Evolutionary conservation across 2,113 vertebrate species (phyloP).

Genomic region (Oreocharis arfaki): DNA sequence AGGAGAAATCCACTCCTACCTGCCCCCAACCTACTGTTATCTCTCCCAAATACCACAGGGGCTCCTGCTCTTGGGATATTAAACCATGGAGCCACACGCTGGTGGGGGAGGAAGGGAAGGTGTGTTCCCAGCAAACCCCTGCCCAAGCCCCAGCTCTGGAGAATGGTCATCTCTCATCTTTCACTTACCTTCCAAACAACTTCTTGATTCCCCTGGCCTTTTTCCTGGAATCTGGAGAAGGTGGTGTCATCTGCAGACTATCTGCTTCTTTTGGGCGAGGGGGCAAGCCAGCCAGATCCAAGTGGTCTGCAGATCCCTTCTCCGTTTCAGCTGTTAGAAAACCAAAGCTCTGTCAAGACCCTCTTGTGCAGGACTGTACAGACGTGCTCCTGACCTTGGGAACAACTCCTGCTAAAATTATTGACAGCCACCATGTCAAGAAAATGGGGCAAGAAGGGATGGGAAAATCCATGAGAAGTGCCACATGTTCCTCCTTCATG

Average conservation of each 20-base stretch:
- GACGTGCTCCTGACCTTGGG: neutral
- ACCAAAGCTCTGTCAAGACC: neutral
- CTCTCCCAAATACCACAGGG: neutral
- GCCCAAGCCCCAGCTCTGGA: neutral
- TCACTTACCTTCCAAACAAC: conserved; percentile 90
- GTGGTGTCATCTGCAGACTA: conserved; percentile 79
- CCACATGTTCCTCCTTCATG: neutral
- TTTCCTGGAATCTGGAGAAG: conserved; percentile 87
- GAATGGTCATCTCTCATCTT: neutral
- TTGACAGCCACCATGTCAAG: neutral
- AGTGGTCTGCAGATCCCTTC: conserved; percentile 82
- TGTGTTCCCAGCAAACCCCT: neutral
- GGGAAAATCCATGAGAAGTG: neutral
- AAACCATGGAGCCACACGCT: accelerated
- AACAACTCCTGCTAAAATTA: neutral
- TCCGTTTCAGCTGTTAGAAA: conserved; percentile 86
- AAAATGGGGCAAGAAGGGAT: neutral
- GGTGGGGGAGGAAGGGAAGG: neutral
- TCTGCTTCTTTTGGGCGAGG: conserved; percentile 75
- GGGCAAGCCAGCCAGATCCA: conserved; percentile 86
- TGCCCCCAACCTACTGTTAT: accelerated
- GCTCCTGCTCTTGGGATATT: neutral
- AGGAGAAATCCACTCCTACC: neutral
- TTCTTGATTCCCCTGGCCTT: conserved; percentile 93
- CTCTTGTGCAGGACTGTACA: neutral